These are phyloP conservation scores for Agrochola circellaris DNA, from an alignment of 2,888 invertebrate species.

Conservation along the genomic window DNA sequence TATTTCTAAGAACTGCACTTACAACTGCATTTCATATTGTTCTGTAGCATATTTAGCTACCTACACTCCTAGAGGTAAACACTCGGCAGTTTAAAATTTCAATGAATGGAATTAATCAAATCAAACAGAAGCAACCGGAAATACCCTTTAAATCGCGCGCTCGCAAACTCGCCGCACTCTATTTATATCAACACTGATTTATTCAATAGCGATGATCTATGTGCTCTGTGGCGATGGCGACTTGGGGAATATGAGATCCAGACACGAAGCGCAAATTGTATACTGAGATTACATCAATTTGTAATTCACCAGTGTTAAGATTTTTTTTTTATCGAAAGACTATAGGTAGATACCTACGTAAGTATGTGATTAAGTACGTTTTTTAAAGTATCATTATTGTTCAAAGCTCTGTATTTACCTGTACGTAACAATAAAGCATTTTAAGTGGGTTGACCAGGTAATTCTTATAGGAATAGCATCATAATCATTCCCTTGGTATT, in stretches of 20 bases:
- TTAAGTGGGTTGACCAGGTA: constrained; percentile 26
- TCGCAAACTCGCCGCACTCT: constrained; percentile 12
- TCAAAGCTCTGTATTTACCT: not conserved
- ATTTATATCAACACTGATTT: constrained; percentile 6
- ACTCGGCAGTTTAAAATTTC: not conserved
- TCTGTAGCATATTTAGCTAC: no score
- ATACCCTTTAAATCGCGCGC: not conserved
- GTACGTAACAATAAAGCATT: not conserved
- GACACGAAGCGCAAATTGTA: not conserved
- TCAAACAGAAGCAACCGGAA: constrained; percentile 1
- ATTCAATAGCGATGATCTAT: constrained; percentile 6
- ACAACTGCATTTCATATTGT: not conserved
- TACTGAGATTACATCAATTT: not conserved
- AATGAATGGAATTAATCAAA: not conserved
- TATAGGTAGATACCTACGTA: not conserved
- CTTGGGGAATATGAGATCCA: not conserved
- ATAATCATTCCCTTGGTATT: not conserved
- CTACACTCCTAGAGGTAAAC: not conserved
- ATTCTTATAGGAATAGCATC: not conserved
- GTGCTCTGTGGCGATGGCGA: constrained; percentile 3
- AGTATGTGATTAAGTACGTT: no score
- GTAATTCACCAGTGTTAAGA: not conserved
- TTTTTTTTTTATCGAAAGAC: not conserved
- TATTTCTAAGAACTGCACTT: not conserved
- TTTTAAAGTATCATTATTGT: not conserved